phyloP scores from a whole-genome alignment of 2,888 invertebrate genomes.

The Idaea straminata region DNA sequence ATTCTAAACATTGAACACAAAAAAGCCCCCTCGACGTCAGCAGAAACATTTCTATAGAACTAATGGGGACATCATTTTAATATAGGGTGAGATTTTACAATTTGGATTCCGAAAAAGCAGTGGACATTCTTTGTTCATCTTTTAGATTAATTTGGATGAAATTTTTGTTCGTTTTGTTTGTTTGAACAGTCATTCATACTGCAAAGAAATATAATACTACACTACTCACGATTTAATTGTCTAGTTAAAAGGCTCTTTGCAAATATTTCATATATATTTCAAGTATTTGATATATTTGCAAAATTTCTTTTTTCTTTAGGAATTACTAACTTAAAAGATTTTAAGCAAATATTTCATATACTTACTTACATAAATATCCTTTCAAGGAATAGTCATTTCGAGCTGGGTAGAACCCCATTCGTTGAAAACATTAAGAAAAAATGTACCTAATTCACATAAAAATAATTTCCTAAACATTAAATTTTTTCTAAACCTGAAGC shows the following conservation, averaged over 20 bases:
- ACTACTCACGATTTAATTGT: too few species aligned
- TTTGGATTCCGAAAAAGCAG: constrained; percentile 36
- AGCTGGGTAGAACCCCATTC: too few species aligned
- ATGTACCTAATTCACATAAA: constrained; percentile 3
- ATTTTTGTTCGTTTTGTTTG: neutral
- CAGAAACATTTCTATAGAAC: constrained; percentile 47
- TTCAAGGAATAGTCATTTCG: too few species aligned
- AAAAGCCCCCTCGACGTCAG: constrained; percentile 50
- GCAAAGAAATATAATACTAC: too few species aligned
- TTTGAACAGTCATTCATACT: too few species aligned
- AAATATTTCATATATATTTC: too few species aligned
- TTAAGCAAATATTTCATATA: too few species aligned
- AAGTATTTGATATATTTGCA: too few species aligned
- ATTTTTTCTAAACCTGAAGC: constrained; percentile 39
- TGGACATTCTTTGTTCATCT: constrained; percentile 16
- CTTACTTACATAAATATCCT: too few species aligned
- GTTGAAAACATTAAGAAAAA: neutral
- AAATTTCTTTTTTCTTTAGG: too few species aligned
- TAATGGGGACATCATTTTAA: constrained; percentile 75
- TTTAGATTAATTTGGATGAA: constrained; percentile 10
- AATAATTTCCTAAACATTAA: constrained; percentile 12
- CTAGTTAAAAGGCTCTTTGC: too few species aligned
- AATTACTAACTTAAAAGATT: too few species aligned
- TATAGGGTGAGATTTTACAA: constrained; percentile 63
- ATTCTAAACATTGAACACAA: constrained; percentile 68